phyloP scores from a whole-genome alignment of 2,888 invertebrate genomes.

The Flexamia atlantica region DNA sequence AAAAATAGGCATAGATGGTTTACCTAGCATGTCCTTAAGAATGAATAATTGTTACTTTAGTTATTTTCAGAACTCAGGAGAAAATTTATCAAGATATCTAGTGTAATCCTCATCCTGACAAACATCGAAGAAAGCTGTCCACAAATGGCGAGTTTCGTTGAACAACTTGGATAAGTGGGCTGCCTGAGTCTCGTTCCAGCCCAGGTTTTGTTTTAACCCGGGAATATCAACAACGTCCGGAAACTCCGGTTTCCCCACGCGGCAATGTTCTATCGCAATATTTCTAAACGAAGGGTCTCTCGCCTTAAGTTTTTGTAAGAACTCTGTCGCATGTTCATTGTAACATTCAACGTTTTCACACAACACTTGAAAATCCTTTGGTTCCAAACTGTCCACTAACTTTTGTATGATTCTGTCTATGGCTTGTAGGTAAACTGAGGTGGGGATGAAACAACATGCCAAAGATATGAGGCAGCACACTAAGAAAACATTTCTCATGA shows the following conservation, averaged over 20 bases:
- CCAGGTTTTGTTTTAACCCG: conserved; percentile 25
- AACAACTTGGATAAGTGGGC: neutral
- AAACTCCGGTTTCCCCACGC: conserved; percentile 44
- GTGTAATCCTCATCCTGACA: conserved; percentile 35
- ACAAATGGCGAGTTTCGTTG: neutral
- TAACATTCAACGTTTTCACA: conserved; percentile 25
- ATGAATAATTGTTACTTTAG: too few species aligned
- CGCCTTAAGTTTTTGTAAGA: conserved; percentile 14
- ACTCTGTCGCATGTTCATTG: conserved; percentile 15
- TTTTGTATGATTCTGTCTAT: conserved; percentile 42
- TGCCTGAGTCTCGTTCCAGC: conserved; percentile 16
- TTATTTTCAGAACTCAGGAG: conserved; percentile 29
- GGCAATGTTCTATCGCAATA: conserved; percentile 30
- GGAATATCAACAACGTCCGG: conserved; percentile 1
- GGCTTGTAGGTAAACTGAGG: conserved; percentile 27
- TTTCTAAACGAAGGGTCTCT: conserved; percentile 25
- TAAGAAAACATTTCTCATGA: neutral
- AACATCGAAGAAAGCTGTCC: conserved; percentile 6
- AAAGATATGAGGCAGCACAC: neutral
- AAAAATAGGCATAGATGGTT: too few species aligned
- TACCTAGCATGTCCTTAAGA: too few species aligned
- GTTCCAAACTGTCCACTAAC: conserved; percentile 16
- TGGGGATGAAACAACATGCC: conserved; percentile 13
- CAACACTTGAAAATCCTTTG: neutral
- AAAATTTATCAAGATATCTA: conserved; percentile 22